These are phyloP conservation scores for Steatocranus sp. DNA, from an alignment of 2,797 vertebrate species.

Conservation along the genomic window DNA sequence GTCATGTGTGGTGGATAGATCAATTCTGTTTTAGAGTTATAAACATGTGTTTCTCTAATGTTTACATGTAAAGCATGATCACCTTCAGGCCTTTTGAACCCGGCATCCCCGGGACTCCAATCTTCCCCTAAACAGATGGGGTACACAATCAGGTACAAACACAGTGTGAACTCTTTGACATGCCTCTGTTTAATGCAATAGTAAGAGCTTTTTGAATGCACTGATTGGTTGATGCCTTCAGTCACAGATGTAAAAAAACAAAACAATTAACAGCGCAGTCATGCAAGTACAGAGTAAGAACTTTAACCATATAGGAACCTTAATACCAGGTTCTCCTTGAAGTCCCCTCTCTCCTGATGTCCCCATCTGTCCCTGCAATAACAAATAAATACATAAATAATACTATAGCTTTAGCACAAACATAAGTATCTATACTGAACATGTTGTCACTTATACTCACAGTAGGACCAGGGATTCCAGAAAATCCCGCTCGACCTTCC, in stretches of 20 bases:
- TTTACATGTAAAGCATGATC: not conserved
- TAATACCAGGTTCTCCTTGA: slow-evolving; percentile 80
- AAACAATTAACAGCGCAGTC: not conserved
- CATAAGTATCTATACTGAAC: not conserved
- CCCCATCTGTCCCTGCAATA: slow-evolving; percentile 72
- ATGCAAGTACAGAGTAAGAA: slow-evolving; percentile 24
- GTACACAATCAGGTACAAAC: not conserved
- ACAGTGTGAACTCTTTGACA: not conserved
- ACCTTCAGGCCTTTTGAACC: slow-evolving; percentile 77
- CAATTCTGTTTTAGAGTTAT: not conserved
- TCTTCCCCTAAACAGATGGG: slow-evolving; percentile 55
- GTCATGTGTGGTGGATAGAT: not conserved
- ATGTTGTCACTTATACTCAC: slow-evolving; percentile 54
- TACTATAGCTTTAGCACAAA: not conserved
- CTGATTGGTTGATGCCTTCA: fast-evolving
- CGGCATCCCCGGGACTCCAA: slow-evolving; percentile 49
- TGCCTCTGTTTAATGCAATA: not conserved
- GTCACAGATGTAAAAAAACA: not conserved
- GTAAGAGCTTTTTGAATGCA: not conserved
- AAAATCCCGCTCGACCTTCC: slow-evolving; percentile 67
- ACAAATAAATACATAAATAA: not conserved
- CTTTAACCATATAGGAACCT: slow-evolving; percentile 73
- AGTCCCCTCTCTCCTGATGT: slow-evolving; percentile 69
- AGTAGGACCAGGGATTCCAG: slow-evolving; percentile 68
- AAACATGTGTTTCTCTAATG: not conserved